phyloP scores from a whole-genome alignment of 2,888 invertebrate species.

The Torymus tubicola region DNA sequence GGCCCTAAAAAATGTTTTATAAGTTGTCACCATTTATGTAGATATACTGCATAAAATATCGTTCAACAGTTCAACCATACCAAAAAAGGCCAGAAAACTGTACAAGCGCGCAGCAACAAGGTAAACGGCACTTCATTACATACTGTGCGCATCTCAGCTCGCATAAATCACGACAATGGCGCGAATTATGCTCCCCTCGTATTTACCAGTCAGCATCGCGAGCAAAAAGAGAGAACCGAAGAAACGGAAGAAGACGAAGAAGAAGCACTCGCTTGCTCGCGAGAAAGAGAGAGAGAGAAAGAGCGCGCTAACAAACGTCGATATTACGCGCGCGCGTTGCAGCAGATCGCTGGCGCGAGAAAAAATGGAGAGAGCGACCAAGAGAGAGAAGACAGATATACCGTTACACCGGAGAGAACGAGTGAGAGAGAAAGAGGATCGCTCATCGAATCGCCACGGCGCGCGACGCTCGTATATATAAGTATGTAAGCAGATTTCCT shows the following conservation, averaged over 20 bases:
- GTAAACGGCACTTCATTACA: too few species aligned
- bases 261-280: too few species aligned
- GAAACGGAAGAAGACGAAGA: background rate
- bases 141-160: too few species aligned
- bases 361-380: background rate
- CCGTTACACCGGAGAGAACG: conserved; percentile 20
- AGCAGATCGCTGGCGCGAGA: background rate
- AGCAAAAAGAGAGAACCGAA: too few species aligned
- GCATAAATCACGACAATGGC: background rate
- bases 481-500: too few species aligned
- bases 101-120: too few species aligned
- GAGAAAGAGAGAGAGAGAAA: too few species aligned
- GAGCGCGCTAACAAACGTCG: background rate
- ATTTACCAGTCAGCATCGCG: background rate
- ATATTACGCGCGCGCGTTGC: conserved; percentile 15
- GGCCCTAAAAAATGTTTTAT: too few species aligned
- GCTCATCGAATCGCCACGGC: conserved; percentile 22
- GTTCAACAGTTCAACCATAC: too few species aligned
- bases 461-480: conserved; percentile 4
- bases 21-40: too few species aligned
- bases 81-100: too few species aligned
- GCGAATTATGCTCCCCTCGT: background rate
- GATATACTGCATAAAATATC: too few species aligned
- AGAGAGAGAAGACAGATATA: conserved; percentile 25
- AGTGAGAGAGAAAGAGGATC: conserved; percentile 4